A percentile compares a stretch with the other conserved stretches of the same genome.
These are phyloP conservation scores for Chymomyza caudatula DNA, from an alignment of 2,888 invertebrate genomes.

Conservation along the genomic window DNA sequence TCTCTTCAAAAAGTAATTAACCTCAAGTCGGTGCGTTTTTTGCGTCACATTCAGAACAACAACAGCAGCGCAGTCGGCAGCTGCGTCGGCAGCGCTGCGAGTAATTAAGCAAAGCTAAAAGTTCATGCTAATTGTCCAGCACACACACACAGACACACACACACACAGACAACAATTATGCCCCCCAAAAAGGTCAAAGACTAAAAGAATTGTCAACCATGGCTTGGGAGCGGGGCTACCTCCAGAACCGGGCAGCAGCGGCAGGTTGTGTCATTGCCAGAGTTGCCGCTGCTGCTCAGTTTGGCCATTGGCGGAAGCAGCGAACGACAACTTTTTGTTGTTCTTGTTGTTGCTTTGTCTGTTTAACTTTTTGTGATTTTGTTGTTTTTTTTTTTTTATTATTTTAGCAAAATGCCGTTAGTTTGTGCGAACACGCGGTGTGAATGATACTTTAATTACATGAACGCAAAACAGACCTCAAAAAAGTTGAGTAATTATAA, in stretches of 20 bases:
- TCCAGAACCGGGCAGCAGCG: too few species aligned
- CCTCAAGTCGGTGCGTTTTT: conserved; percentile 39
- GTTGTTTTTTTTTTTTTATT: conserved; percentile 45
- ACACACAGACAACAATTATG: conserved; percentile 39
- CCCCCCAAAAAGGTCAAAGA: conserved; percentile 60
- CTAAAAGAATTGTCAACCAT: conserved; percentile 68
- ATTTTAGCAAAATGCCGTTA: conserved; percentile 70
- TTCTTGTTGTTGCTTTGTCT: conserved; percentile 4
- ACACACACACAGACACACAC: conserved; percentile 19
- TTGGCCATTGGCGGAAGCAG: conserved; percentile 21
- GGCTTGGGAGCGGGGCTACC: conserved; percentile 11
- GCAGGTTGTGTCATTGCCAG: conserved; percentile 59
- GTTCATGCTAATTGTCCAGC: conserved; percentile 70
- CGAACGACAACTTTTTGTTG: conserved; percentile 5
- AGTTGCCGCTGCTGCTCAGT: conserved; percentile 30
- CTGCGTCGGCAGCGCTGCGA: conserved; percentile 10
- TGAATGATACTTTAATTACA: conserved; percentile 72
- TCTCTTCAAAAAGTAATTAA: conserved; percentile 69
- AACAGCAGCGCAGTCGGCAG: conserved; percentile 27
- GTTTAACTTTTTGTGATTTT: conserved; percentile 18
- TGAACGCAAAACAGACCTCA: conserved; percentile 26
- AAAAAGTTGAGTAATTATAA: conserved; percentile 68
- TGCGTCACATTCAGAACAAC: conserved; percentile 35
- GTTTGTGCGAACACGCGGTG: conserved; percentile 68
- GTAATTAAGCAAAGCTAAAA: conserved; percentile 72